Conservation (phyloP, 2,113 vertebrate species). For the Notarius quadriscutis region DNA sequence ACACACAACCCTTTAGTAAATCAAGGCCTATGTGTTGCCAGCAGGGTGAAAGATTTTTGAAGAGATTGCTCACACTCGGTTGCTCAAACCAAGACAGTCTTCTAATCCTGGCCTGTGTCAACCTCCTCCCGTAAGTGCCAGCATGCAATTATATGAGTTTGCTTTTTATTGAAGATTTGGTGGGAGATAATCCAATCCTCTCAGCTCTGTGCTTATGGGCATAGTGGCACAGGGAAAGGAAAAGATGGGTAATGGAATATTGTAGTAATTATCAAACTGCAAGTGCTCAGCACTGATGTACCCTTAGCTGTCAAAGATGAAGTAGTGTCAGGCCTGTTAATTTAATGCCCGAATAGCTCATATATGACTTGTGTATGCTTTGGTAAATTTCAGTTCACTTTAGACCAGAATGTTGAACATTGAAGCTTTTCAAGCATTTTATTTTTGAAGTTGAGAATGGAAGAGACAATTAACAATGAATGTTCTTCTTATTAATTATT, state of each 20-base stretch:
- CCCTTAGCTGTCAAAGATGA: constrained; percentile 52
- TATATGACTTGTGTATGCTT: constrained; percentile 47
- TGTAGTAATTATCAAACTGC: constrained; percentile 41
- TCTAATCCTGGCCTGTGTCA: constrained; percentile 52
- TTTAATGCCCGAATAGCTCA: constrained; percentile 37
- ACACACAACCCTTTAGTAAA: constrained; percentile 9
- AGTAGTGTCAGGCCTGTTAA: constrained; percentile 6
- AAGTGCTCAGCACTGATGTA: constrained; percentile 48
- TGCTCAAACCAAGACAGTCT: constrained; percentile 51
- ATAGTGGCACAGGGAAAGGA: constrained; percentile 51
- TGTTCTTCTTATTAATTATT: background rate
- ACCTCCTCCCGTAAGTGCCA: constrained; percentile 62
- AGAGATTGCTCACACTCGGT: constrained; percentile 45
- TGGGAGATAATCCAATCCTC: constrained; percentile 65
- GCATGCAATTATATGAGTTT: constrained; percentile 63
- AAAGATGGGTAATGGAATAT: constrained; percentile 61
- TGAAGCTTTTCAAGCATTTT: background rate
- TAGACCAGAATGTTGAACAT: background rate
- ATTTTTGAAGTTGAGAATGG: background rate
- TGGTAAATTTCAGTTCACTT: constrained; percentile 42
- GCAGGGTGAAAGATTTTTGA: constrained; percentile 19
- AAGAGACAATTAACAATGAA: background rate
- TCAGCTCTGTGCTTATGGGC: constrained; percentile 51
- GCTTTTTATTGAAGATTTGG: constrained; percentile 64
- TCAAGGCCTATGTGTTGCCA: background rate